These are phyloP conservation scores for Buceros bicornis DNA, from an alignment of 2,797 vertebrate genomes.

Conservation along the genomic window DNA sequence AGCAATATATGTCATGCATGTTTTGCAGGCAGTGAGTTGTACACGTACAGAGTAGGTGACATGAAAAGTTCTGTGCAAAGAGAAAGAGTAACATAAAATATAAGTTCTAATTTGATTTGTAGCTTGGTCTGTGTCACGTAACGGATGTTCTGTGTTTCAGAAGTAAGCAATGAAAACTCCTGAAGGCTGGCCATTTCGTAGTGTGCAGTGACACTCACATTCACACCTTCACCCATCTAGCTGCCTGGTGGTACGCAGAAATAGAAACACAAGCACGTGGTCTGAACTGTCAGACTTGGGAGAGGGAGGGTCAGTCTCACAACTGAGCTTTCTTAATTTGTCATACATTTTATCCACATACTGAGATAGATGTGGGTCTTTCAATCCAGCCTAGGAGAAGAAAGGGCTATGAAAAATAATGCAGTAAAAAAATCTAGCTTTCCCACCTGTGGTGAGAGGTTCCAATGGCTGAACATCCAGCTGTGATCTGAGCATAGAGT, in stretches of 20 bases:
- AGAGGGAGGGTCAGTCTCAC: neutral
- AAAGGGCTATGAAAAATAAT: neutral
- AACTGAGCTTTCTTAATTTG: neutral
- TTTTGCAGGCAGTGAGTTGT: neutral
- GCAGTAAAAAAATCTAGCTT: neutral
- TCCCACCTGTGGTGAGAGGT: neutral
- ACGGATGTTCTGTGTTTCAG: neutral
- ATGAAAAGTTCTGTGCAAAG: neutral
- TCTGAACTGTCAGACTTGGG: neutral
- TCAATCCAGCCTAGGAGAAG: neutral
- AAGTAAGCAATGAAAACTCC: neutral
- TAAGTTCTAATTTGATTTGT: neutral
- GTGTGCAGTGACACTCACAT: neutral
- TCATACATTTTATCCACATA: neutral
- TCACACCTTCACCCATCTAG: neutral
- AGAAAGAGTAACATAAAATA: neutral
- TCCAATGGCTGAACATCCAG: neutral
- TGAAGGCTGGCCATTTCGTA: neutral
- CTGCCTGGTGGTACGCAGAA: neutral
- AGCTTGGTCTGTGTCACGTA: neutral
- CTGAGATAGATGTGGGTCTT: neutral
- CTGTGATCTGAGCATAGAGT: neutral
- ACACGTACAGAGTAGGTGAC: neutral
- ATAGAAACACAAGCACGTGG: neutral
- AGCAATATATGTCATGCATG: neutral